Base-by-base conservation (phyloP, 2,113 vertebrate genomes). In the Aix galericulata region DNA sequence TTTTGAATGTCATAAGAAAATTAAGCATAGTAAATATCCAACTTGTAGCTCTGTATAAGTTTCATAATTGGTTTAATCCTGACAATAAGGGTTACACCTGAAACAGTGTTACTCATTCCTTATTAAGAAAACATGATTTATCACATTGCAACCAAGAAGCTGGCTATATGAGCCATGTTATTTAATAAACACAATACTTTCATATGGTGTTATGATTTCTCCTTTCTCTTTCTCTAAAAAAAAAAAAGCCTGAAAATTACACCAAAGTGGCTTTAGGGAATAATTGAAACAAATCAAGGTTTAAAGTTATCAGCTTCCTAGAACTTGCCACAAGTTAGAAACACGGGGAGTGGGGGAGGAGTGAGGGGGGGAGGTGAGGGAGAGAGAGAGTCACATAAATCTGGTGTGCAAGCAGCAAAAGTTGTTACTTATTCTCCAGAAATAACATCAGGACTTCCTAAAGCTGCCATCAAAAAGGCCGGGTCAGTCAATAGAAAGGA, bases 61-160 rank as follows among this genome's bases (percentile, higher is more conserved):
- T 63, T 89, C 48, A 31, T 86, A 75, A 80, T 68, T 74, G 20
- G 53, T 58, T 88, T 93, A 68, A 86, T 83, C 40, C 78, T 91
- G 38, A 93, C 38, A 88, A 82, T 25, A 88, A 76, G 13, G 92
- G 63, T 59, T 89, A 36, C 44, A 82, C 34, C 40, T 48, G 72
- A 53, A 91, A 63, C 11, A 69, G 13, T 56, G 40, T 56, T 88
- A 75, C 31, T 89, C 76, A 72, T 34, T 81, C 52, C 5, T 91
- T 88, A 95, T 75, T 88, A 95, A 64, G 11, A 91, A 94, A 55
- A 27, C 21, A 52, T 83, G 59, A 96, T 95, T 96, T 95, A 95
- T 89, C 80, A 71, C 25, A 64, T 7, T 67, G 67, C 53, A 96
- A 44, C 55, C 15, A 88, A 93, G 83, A 83, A 91, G 20, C 50